Percentiles rank a stretch among this genome's conserved stretches.
Evolutionary conservation across 2,113 vertebrate species (phyloP).

Genomic region (Chiloscyllium plagiosum): DNA sequence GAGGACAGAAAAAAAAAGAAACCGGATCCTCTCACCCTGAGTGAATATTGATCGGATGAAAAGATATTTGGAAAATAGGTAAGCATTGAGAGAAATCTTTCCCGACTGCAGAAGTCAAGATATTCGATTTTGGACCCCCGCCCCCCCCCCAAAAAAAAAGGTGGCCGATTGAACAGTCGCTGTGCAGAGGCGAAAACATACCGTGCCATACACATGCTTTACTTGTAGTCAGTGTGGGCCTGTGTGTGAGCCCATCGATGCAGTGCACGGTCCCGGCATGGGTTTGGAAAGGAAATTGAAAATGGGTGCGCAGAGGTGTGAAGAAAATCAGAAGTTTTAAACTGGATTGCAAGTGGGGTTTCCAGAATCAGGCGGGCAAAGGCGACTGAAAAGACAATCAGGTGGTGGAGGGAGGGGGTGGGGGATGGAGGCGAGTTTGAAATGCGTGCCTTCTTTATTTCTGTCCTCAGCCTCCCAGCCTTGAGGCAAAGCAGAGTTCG

Average conservation of each 20-base stretch:
- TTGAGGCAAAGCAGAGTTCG: not conserved
- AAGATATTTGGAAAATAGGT: not conserved
- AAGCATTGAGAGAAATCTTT: not conserved
- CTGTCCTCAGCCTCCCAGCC: not conserved
- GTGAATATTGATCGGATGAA: not conserved
- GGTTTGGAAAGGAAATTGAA: not conserved
- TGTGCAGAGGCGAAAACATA: not conserved
- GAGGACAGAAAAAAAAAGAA: not conserved
- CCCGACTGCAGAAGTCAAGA: not conserved
- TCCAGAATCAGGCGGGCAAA: not conserved
- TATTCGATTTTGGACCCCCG: not conserved
- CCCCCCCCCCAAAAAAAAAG: too few species aligned
- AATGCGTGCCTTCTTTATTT: not conserved
- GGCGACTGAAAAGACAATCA: too few species aligned
- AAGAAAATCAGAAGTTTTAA: not conserved
- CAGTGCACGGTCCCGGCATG: too few species aligned
- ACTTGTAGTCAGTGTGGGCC: not conserved
- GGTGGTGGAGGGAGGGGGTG: too few species aligned
- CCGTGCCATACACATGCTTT: not conserved
- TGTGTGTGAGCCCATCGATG: not conserved
- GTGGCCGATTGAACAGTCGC: too few species aligned
- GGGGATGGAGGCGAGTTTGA: not conserved
- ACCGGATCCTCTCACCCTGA: not conserved
- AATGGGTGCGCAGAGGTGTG: not conserved
- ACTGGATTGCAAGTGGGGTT: not conserved